These are phyloP conservation scores for Carollia perspicillata DNA, from an alignment of 2,113 vertebrate genomes.

Conservation along the genomic window DNA sequence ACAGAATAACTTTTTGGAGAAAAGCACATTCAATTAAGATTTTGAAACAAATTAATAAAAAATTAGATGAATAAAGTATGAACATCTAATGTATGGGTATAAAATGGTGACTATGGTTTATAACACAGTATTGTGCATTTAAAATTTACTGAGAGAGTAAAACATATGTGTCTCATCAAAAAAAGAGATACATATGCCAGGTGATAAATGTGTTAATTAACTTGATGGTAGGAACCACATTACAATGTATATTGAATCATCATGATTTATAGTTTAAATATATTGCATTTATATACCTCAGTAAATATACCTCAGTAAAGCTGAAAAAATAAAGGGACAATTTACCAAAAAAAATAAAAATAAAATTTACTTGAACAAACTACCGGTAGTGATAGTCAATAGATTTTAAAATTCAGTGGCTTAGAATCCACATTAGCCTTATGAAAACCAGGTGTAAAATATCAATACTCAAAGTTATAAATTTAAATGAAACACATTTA, in stretches of 20 bases:
- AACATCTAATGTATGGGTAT: neutral
- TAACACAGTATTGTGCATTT: neutral
- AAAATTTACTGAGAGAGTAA: neutral
- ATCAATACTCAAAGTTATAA: neutral
- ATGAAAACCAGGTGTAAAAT: neutral
- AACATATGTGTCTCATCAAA: neutral
- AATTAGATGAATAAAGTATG: neutral
- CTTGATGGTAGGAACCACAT: neutral
- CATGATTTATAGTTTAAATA: neutral
- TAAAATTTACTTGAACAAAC: neutral
- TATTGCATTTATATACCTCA: neutral
- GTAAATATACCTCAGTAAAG: neutral
- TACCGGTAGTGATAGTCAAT: neutral
- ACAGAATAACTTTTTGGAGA: neutral
- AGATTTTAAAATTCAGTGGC: neutral
- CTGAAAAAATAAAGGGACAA: neutral
- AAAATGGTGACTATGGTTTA: neutral
- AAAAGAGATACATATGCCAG: neutral
- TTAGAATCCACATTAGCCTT: neutral
- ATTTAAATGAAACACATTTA: neutral
- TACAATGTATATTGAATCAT: neutral
- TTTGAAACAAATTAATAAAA: neutral
- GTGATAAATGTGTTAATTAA: neutral
- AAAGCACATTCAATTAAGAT: neutral
- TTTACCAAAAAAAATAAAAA: neutral